phyloP scores from a whole-genome alignment of 2,113 vertebrate genomes.

The Zosterops lateralis region DNA sequence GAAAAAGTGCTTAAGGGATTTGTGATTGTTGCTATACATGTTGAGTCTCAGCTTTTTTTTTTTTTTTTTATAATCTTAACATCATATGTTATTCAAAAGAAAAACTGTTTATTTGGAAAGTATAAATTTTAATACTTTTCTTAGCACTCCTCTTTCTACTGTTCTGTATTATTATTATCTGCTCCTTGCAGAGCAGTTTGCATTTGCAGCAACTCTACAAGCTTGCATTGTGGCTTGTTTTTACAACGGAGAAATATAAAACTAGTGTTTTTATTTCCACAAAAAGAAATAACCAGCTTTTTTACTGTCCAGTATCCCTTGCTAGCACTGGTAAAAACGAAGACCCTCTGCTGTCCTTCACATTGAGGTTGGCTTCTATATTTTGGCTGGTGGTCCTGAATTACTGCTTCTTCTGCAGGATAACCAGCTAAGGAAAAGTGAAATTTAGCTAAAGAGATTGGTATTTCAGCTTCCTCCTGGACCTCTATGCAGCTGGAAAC shows the following conservation, averaged over 20 bases:
- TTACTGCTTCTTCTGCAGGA: not conserved
- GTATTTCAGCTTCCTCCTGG: not conserved
- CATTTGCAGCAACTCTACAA: not conserved
- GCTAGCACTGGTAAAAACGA: not conserved
- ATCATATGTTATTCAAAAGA: not conserved
- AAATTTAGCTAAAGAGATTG: not conserved
- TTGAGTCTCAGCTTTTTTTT: not conserved
- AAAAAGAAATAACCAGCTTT: not conserved
- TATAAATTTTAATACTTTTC: not conserved
- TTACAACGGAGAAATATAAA: not conserved
- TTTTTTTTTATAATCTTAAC: not conserved
- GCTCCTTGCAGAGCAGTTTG: not conserved
- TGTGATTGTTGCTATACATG: not conserved
- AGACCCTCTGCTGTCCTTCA: not conserved
- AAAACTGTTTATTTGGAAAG: not conserved
- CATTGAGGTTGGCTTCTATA: not conserved
- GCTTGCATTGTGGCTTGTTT: not conserved
- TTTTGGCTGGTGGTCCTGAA: not conserved
- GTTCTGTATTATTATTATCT: not conserved
- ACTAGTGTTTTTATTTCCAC: not conserved
- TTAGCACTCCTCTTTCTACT: not conserved
- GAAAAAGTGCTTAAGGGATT: not conserved
- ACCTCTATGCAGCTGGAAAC: fast-evolving
- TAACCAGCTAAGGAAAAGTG: not conserved
- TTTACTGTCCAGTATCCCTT: not conserved